Conservation (phyloP, 2,888 invertebrate species). For the Allygus modestus region DNA sequence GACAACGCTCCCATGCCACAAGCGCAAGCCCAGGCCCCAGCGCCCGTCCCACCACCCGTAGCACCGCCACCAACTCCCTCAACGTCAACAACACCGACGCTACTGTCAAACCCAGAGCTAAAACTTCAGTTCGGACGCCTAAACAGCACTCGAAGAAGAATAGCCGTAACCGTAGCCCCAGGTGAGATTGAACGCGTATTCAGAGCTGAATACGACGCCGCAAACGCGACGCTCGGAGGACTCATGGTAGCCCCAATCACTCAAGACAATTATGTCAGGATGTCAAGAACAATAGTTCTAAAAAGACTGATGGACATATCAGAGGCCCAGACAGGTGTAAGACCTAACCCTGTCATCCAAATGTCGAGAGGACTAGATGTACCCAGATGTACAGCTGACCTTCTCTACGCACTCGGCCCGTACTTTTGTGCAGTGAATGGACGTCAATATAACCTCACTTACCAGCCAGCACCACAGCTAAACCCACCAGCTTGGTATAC, state of each 20-base stretch:
- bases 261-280: not conserved
- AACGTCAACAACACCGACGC: too few species aligned
- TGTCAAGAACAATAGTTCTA: constrained; percentile 1
- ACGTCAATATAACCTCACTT: not conserved
- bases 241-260: not conserved
- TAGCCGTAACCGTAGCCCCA: not conserved
- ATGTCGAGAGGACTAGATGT: not conserved
- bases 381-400: not conserved
- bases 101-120: constrained; percentile 10
- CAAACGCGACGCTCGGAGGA: not conserved
- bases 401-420: constrained; percentile 12
- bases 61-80: too few species aligned
- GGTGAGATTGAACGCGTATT: not conserved
- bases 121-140: constrained; percentile 10
- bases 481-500: not conserved
- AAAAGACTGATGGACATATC: not conserved
- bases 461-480: not conserved
- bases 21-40: too few species aligned
- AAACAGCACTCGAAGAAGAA: not conserved
- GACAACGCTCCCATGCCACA: too few species aligned
- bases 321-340: not conserved
- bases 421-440: not conserved
- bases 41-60: too few species aligned
- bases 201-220: not conserved
- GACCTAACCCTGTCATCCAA: not conserved